A percentile compares a stretch with the other conserved stretches of the same genome.
These are phyloP conservation scores for Leucophenga montana DNA, from an alignment of 2,888 invertebrate species.

Conservation along the genomic window DNA sequence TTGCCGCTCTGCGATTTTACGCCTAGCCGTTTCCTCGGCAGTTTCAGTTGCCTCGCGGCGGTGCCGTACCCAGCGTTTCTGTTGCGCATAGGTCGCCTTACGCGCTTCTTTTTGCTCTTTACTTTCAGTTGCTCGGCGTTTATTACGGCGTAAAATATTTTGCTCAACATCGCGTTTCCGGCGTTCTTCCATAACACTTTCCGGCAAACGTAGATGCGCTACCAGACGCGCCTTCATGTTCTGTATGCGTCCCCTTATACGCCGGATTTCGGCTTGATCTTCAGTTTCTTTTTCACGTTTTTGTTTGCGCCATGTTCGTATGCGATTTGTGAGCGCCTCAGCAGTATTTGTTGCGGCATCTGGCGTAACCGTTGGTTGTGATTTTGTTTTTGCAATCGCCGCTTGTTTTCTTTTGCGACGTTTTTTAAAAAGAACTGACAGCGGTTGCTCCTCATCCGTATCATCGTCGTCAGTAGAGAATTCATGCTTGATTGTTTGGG, in stretches of 20 bases:
- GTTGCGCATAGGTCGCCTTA: slow-evolving; percentile 18
- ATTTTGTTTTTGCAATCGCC: neutral
- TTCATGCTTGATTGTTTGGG: neutral
- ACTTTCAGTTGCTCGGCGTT: slow-evolving; percentile 35
- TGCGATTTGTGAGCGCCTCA: slow-evolving; percentile 9
- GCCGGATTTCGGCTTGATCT: slow-evolving; percentile 37
- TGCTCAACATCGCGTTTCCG: slow-evolving; percentile 31
- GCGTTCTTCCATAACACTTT: slow-evolving; percentile 35
- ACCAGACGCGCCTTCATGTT: slow-evolving; percentile 50
- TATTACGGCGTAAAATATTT: slow-evolving; percentile 34
- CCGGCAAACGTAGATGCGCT: slow-evolving; percentile 42
- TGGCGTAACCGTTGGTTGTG: neutral
- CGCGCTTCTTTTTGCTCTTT: slow-evolving; percentile 33
- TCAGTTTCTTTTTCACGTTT: slow-evolving; percentile 31
- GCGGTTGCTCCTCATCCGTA: neutral
- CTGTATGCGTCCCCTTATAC: slow-evolving; percentile 44
- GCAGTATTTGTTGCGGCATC: neutral
- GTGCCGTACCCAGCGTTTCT: slow-evolving; percentile 25
- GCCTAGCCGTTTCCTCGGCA: slow-evolving; percentile 37
- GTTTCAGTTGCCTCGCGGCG: slow-evolving; percentile 35
- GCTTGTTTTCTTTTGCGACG: no score
- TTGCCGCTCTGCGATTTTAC: slow-evolving; percentile 24
- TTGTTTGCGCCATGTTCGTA: slow-evolving; percentile 22
- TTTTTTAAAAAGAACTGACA: no score
- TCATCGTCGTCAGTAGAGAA: neutral